These are phyloP conservation scores for Drosophila picticornis DNA, from an alignment of 2,888 invertebrate species.

Conservation along the genomic window DNA sequence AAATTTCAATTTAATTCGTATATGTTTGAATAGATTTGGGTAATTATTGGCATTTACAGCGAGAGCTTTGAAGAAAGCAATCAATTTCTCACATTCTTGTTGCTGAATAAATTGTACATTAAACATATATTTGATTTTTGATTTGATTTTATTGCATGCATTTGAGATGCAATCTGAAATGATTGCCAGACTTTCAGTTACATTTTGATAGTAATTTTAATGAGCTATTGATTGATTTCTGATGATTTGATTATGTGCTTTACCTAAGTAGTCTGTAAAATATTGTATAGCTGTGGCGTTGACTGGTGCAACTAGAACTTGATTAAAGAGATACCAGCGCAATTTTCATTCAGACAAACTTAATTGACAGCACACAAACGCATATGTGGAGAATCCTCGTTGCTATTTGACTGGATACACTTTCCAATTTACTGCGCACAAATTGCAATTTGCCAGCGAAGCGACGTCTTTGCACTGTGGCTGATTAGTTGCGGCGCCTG, in stretches of 20 bases:
- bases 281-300: slow-evolving; percentile 14
- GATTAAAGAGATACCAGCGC: neutral
- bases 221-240: neutral
- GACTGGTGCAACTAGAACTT: neutral
- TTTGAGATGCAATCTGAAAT: too few relatives aligned
- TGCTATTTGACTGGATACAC: slow-evolving; percentile 16
- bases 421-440: slow-evolving; percentile 47
- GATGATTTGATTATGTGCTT: neutral
- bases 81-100: neutral
- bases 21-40: neutral
- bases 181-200: too few relatives aligned
- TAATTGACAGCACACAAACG: slow-evolving; percentile 22
- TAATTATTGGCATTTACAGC: neutral
- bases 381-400: neutral
- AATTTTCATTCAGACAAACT: slow-evolving; percentile 30
- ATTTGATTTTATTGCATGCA: neutral
- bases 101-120: neutral
- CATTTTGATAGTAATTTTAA: neutral
- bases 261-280: neutral
- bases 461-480: slow-evolving; percentile 19
- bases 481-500: slow-evolving; percentile 56
- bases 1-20: neutral
- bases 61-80: neutral
- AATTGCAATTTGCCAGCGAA: slow-evolving; percentile 54
- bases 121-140: neutral